Evolutionary conservation across 2,113 vertebrate genomes (phyloP).

Genomic region (Pygoscelis antarcticus): DNA sequence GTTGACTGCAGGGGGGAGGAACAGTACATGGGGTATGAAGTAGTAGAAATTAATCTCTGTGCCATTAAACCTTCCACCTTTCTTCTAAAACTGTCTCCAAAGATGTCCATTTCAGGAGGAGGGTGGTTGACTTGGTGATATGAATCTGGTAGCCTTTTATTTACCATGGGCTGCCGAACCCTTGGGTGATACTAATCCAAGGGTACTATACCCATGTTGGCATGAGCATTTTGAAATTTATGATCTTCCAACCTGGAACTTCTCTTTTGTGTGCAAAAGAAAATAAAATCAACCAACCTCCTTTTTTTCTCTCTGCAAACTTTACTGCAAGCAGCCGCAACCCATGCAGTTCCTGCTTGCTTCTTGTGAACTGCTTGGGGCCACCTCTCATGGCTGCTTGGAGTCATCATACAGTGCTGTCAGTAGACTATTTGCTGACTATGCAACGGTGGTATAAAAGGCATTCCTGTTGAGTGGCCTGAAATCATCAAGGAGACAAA

Average conservation of each 20-base stretch:
- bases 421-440: background rate
- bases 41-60: background rate
- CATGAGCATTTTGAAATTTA: background rate
- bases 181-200: background rate
- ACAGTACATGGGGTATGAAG: background rate
- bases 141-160: background rate
- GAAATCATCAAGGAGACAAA: background rate
- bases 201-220: background rate
- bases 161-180: background rate
- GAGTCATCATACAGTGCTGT: background rate
- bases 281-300: background rate
- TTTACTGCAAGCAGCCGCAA: background rate
- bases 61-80: background rate
- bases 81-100: background rate
- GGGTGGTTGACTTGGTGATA: background rate
- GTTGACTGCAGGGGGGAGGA: accelerated
- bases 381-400: background rate
- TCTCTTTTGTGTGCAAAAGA: background rate
- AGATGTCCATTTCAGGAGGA: background rate
- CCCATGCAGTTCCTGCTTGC: background rate
- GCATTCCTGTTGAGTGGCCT: background rate
- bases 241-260: background rate
- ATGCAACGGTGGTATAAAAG: background rate
- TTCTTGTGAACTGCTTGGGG: background rate
- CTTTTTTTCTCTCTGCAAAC: background rate